Percentiles rank a stretch among this genome's conserved stretches.
Conservation (phyloP, 2,113 vertebrate species). For the Cyanistes caeruleus region DNA sequence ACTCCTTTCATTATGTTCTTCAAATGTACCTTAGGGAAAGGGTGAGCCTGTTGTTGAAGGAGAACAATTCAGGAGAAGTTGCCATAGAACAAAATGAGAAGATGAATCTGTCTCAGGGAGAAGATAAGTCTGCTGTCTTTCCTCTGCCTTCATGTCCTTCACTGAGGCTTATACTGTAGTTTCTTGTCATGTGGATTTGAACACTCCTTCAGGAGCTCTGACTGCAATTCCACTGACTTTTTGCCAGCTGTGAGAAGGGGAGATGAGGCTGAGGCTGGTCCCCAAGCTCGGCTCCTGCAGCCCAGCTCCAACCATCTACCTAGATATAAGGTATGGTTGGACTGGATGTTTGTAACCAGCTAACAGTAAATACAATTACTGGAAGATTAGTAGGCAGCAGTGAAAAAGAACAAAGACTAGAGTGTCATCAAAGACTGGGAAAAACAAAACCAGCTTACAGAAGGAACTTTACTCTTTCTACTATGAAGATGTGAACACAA, state of each 20-base stretch:
- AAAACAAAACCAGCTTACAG: background rate
- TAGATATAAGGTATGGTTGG: background rate
- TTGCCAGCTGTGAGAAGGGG: background rate
- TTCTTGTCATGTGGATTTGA: background rate
- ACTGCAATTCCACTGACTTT: background rate
- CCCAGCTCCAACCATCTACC: background rate
- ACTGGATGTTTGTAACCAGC: background rate
- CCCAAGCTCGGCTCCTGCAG: background rate
- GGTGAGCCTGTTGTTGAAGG: background rate
- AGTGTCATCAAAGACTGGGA: background rate
- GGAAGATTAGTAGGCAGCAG: background rate
- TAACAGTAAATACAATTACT: background rate
- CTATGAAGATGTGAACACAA: background rate
- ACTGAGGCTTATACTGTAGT: background rate
- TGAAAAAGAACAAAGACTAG: background rate
- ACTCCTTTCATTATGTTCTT: background rate
- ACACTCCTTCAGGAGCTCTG: fast-evolving
- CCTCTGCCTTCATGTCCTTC: background rate
- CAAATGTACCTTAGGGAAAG: background rate
- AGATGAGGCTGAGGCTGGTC: background rate
- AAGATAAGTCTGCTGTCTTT: background rate
- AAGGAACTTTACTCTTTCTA: background rate
- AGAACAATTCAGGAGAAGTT: background rate
- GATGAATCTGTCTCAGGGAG: background rate
- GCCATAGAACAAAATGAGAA: background rate